These are phyloP conservation scores for Brenthis ino DNA, from an alignment of 2,888 invertebrate species.

Conservation along the genomic window DNA sequence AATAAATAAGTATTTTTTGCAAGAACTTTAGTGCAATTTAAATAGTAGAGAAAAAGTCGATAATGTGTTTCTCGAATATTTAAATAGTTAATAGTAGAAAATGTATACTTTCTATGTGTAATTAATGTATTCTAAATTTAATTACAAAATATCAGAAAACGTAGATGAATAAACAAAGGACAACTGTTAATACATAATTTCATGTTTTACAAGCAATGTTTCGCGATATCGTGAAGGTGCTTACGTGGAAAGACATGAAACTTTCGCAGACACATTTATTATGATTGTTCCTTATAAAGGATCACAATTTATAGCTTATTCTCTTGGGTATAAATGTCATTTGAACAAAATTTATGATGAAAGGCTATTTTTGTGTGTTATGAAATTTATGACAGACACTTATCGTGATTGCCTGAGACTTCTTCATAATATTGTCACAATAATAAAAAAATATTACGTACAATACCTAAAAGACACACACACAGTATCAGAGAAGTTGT, in stretches of 20 bases:
- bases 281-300: conserved; percentile 32
- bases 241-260: conserved; percentile 30
- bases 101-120: not conserved
- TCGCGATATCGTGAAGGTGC: conserved; percentile 37
- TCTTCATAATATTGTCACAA: conserved; percentile 5
- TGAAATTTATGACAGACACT: conserved; percentile 20
- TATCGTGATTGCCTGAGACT: conserved; percentile 17
- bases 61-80: no score
- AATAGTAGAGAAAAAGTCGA: no score
- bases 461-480: no score
- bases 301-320: conserved; percentile 33
- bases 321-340: conserved; percentile 25
- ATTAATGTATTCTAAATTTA: not conserved
- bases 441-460: not conserved
- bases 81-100: not conserved
- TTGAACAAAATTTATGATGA: conserved; percentile 27
- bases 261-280: conserved; percentile 33
- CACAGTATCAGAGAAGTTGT: no score
- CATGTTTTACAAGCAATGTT: conserved; percentile 37
- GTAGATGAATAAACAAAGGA: conserved; percentile 3
- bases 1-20: no score
- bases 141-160: not conserved
- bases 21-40: no score
- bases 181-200: not conserved
- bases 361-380: conserved; percentile 22